Evolutionary conservation across 2,888 invertebrate genomes (phyloP), one percentile per base, ranked within the genome.

Genomic region (Clivina fossor): DNA sequence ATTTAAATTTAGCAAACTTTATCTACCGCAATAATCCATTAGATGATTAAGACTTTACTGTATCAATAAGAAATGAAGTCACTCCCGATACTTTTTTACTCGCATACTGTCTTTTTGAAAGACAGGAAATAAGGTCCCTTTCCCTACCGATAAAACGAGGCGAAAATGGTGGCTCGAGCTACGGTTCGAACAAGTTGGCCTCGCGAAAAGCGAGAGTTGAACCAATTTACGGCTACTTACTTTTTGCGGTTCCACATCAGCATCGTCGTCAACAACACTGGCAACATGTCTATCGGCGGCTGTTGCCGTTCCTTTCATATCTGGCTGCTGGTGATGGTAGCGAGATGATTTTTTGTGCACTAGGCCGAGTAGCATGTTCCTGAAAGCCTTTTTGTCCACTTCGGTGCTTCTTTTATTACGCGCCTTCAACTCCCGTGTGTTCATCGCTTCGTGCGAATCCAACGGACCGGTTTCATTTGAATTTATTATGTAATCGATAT

Each of bases 391-490:
- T 38, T 55, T 55, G 55, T 55, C 55, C 30, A 46, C 40, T 20
- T 55, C 30, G 16, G 35, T 47, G 47, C 55, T 46, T 16, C 55
- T 37, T 47, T 46, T 55, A 20, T 37, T 57, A 56, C 62, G 63
- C 50, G 67, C 61, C 57, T 67, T 64, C 59, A 65, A 58, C 33
- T 71, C 69, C 41, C 72, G 66, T 65, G 72, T 71, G 66, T 72
- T 71, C 74, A 73, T 74, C 28, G 73, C 72, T 61, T 74, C 73
- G 63, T 73, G 74, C 19, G 74, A 74, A 61, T 74, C 73, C 5
- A 69, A 67, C 11, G 70, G 69, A 16, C 71, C 69, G 24, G 57
- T 58, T 54, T 58, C 54, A 57, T 58, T 55, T 57, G 57, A 57
- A 57, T 59, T 56, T 50, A 48, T 22, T 41, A 48, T 53, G 51